Conservation (phyloP, 1,140 invertebrate species). For the Apis laboriosa region DNA sequence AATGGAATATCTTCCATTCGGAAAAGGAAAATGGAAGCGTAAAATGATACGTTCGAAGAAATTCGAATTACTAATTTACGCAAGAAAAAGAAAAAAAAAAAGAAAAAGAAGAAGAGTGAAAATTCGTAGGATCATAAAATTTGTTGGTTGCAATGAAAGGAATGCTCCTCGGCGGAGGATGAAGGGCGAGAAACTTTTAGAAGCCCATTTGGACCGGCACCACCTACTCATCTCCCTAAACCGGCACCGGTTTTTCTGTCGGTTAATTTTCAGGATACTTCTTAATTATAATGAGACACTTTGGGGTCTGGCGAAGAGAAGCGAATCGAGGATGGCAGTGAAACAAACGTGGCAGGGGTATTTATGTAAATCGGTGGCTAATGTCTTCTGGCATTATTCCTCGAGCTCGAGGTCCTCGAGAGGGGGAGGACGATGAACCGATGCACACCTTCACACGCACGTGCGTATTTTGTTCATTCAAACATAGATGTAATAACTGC, state of each 20-base stretch:
- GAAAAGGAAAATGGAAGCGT: too few species aligned
- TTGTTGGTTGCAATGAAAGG: not conserved
- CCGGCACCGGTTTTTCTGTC: conserved; percentile 69
- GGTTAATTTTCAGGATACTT: conserved; percentile 79
- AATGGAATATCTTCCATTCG: too few species aligned
- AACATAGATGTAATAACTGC: not conserved
- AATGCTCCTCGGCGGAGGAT: not conserved
- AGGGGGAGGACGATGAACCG: not conserved
- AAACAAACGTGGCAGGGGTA: conserved; percentile 51
- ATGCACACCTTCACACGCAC: not conserved
- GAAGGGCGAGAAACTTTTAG: conserved; percentile 52
- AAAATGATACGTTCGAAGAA: not conserved
- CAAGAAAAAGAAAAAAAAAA: not conserved
- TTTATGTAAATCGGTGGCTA: conserved; percentile 80
- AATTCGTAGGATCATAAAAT: not conserved
- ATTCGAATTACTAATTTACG: too few species aligned
- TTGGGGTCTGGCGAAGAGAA: conserved; percentile 66
- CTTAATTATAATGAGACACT: conserved; percentile 80
- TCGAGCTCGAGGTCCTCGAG: conserved; percentile 45
- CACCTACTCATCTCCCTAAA: conserved; percentile 52
- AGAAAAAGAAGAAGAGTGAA: not conserved
- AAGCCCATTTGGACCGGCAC: conserved; percentile 60
- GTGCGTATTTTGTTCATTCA: too few species aligned
- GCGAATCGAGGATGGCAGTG: conserved; percentile 34
- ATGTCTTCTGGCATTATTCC: conserved; percentile 80